Percentiles rank a stretch among this genome's conserved stretches.
Conservation (phyloP, 2,888 invertebrate species). For the Sinhomidia bicolor region DNA sequence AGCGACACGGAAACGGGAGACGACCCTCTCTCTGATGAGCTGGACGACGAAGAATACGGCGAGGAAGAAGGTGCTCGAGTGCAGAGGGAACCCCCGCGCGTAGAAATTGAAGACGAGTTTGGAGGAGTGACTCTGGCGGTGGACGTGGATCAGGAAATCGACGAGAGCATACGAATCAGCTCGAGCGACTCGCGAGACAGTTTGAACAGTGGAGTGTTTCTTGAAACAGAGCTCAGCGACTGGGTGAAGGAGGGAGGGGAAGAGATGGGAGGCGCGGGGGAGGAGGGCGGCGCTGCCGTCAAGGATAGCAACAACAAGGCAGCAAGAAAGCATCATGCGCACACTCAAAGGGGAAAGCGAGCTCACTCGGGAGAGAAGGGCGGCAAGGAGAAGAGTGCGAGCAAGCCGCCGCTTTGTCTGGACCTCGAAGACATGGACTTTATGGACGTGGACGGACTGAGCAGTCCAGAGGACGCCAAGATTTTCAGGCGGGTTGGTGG, state of each 20-base stretch:
- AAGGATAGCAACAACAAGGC: constrained; percentile 57
- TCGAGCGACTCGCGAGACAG: constrained; percentile 84
- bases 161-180: constrained; percentile 82
- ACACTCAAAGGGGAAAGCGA: not conserved
- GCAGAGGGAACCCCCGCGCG: constrained; percentile 84
- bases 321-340: not conserved
- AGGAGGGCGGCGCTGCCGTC: constrained; percentile 43
- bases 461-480: constrained; percentile 77
- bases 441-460: constrained; percentile 89
- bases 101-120: constrained; percentile 88
- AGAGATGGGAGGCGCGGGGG: constrained; percentile 72
- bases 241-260: constrained; percentile 90
- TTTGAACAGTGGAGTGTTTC: constrained; percentile 84
- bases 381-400: not conserved
- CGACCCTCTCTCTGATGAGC: constrained; percentile 69
- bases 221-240: constrained; percentile 94
- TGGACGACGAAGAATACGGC: constrained; percentile 73
- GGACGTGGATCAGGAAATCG: constrained; percentile 69
- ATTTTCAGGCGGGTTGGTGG: constrained; percentile 62
- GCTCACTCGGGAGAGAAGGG: constrained; percentile 11
- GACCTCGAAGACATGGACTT: constrained; percentile 92
- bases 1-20: constrained; percentile 72
- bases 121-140: constrained; percentile 83
- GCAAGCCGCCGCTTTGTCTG: constrained; percentile 63
- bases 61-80: constrained; percentile 74